These are phyloP conservation scores for Hyla sarda DNA, from an alignment of 2,113 vertebrate genomes.

Conservation along the genomic window DNA sequence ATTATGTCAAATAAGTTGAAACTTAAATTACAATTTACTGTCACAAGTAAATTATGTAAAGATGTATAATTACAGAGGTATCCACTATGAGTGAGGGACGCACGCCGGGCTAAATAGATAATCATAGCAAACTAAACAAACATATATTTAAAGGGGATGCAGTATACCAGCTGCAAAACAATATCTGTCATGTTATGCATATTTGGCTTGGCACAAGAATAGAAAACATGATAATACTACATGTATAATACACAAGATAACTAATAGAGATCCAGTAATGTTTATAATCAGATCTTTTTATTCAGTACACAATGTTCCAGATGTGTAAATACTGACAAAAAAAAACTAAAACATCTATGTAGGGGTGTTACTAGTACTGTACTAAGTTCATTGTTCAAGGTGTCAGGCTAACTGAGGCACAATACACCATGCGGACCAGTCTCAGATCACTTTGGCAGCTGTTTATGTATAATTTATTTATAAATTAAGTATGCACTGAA, in stretches of 20 bases:
- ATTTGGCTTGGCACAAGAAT: neutral
- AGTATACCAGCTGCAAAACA: neutral
- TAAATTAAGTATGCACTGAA: no score
- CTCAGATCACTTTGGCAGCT: no score
- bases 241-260: neutral
- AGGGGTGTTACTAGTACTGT: neutral
- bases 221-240: neutral
- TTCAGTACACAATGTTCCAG: neutral
- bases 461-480: no score
- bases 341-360: neutral
- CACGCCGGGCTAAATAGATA: neutral
- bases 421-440: no score
- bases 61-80: constrained; percentile 7
- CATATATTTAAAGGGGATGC: constrained; percentile 16
- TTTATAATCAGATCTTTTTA: no score
- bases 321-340: neutral
- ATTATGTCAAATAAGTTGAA: neutral
- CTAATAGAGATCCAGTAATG: neutral
- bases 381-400: no score
- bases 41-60: constrained; percentile 14
- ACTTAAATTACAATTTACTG: constrained; percentile 27
- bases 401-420: neutral
- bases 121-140: constrained; percentile 14
- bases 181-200: neutral
- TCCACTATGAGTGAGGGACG: neutral